A percentile compares a stretch with the other conserved stretches of the same genome.
Evolutionary conservation across 2,113 vertebrate genomes (phyloP).

Genomic region (Coreoperca whiteheadi): DNA sequence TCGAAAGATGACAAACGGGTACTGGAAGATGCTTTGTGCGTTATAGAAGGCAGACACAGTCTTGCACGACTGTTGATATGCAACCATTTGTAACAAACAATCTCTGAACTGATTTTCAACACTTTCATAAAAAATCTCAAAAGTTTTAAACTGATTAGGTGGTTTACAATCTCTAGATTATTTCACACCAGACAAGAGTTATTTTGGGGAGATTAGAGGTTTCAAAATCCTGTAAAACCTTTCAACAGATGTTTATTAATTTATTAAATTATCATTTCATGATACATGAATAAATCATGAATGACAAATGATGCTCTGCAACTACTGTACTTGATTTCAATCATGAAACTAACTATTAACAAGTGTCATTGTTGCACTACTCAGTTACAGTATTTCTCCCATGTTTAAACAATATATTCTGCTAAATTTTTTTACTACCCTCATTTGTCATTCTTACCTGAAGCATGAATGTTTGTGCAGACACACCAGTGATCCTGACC

Average conservation of each 20-base stretch:
- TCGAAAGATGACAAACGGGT: neutral
- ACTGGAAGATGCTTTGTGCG: no score
- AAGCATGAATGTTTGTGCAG: constrained; percentile 73
- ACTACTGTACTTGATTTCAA: neutral
- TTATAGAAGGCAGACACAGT: neutral
- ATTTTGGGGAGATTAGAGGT: neutral
- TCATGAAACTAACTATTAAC: neutral
- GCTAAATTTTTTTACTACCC: neutral
- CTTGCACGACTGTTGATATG: neutral
- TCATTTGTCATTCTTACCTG: constrained; percentile 66
- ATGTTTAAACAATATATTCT: neutral
- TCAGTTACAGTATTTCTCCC: neutral
- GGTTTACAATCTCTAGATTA: neutral
- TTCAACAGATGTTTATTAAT: constrained; percentile 24
- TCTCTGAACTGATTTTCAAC: neutral
- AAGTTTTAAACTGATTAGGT: neutral
- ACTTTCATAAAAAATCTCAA: neutral
- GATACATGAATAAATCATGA: constrained; percentile 15
- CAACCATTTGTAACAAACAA: neutral
- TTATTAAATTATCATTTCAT: constrained; percentile 8
- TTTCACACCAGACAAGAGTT: neutral
- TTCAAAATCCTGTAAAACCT: neutral
- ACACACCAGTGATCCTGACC: constrained; percentile 73
- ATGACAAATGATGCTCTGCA: neutral
- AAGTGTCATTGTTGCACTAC: neutral